Evolutionary conservation across 2,888 invertebrate species (phyloP).

Genomic region (Hartigia nigra): DNA sequence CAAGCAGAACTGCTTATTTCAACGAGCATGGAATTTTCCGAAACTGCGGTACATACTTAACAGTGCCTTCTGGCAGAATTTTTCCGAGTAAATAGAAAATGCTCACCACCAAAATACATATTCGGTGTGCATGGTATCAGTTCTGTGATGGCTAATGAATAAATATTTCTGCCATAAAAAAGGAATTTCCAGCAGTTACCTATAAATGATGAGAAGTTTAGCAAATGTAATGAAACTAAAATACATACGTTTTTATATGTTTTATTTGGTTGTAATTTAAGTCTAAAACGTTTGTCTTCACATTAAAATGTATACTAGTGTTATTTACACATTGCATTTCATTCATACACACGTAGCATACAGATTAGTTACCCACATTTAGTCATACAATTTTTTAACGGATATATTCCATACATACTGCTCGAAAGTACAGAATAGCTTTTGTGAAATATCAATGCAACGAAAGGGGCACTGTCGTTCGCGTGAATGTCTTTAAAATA

Average conservation of each 20-base stretch:
- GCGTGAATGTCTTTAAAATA: neutral
- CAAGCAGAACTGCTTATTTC: no score
- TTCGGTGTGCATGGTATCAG: no score
- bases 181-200: neutral
- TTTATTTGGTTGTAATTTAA: neutral
- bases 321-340: neutral
- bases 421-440: neutral
- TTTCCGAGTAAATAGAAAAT: no score
- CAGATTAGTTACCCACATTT: neutral
- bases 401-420: neutral
- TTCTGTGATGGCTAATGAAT: neutral
- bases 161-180: neutral
- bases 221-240: neutral
- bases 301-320: neutral
- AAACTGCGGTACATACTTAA: no score
- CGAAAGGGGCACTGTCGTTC: neutral
- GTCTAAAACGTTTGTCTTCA: neutral
- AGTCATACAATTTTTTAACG: neutral
- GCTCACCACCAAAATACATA: no score
- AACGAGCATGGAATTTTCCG: no score
- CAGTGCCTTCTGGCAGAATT: no score
- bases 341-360: neutral
- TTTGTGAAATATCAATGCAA: neutral
- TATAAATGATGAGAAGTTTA: neutral
- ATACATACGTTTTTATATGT: neutral